These are phyloP conservation scores for Enhydra lutris DNA, from an alignment of 2,113 vertebrate species.

Conservation along the genomic window DNA sequence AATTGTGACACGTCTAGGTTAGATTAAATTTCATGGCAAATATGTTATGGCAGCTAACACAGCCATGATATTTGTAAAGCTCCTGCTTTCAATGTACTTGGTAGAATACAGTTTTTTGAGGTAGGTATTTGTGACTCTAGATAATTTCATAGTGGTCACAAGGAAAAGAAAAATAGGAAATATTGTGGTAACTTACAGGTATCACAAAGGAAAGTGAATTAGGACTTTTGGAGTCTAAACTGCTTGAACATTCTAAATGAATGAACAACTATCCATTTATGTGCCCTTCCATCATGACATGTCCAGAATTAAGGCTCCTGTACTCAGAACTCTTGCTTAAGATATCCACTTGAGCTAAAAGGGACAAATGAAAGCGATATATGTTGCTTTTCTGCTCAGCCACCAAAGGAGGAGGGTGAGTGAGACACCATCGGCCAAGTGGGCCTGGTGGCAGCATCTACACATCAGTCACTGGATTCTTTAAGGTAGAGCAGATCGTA, in stretches of 20 bases:
- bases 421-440: not conserved
- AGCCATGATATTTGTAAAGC: constrained; percentile 1
- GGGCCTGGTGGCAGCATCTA: not conserved
- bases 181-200: not conserved
- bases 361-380: not conserved
- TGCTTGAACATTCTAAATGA: not conserved
- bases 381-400: not conserved
- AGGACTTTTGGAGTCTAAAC: not conserved
- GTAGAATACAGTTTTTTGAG: not conserved
- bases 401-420: not conserved
- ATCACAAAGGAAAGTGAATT: not conserved
- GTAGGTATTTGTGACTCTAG: not conserved
- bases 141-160: not conserved
- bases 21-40: constrained; percentile 11
- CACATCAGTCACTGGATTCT: not conserved
- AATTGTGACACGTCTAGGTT: not conserved
- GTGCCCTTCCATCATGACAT: not conserved
- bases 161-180: not conserved
- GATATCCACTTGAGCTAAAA: not conserved
- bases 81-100: not conserved
- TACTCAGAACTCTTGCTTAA: not conserved
- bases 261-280: not conserved
- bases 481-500: not conserved
- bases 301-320: not conserved
- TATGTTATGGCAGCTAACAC: not conserved